Evolutionary conservation across 2,113 vertebrate genomes (phyloP).

Genomic region (Alexandromys fortis): DNA sequence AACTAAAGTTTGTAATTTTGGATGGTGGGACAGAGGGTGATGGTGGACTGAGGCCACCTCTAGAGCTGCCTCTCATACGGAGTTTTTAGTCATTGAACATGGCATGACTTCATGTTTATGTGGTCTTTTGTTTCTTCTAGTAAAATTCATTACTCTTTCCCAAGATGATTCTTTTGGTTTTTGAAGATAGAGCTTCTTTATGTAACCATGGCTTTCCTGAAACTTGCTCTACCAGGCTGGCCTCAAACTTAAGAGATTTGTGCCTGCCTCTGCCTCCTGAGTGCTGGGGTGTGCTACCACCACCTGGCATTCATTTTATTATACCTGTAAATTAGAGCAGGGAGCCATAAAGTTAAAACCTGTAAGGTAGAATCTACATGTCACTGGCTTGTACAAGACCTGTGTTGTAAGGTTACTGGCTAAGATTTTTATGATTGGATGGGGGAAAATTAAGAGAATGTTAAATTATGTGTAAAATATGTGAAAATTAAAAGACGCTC

Average conservation of each 20-base stretch:
- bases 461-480: conserved; percentile 16
- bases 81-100: neutral
- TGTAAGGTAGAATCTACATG: neutral
- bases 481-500: conserved; percentile 2
- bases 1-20: neutral
- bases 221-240: neutral
- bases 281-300: neutral
- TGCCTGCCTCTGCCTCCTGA: neutral
- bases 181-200: neutral
- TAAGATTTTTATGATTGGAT: conserved; percentile 20
- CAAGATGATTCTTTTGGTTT: neutral
- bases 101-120: neutral
- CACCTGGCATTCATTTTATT: neutral
- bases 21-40: neutral
- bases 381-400: neutral
- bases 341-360: neutral
- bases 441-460: neutral
- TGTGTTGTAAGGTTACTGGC: neutral
- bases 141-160: neutral
- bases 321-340: neutral
- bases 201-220: neutral
- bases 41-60: neutral
- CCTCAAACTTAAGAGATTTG: neutral
- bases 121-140: neutral
- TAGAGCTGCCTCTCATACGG: neutral